A percentile compares a stretch with the other conserved stretches of the same genome.
These are phyloP conservation scores for Aptenodytes patagonicus DNA, from an alignment of 2,113 vertebrate species.

Conservation along the genomic window DNA sequence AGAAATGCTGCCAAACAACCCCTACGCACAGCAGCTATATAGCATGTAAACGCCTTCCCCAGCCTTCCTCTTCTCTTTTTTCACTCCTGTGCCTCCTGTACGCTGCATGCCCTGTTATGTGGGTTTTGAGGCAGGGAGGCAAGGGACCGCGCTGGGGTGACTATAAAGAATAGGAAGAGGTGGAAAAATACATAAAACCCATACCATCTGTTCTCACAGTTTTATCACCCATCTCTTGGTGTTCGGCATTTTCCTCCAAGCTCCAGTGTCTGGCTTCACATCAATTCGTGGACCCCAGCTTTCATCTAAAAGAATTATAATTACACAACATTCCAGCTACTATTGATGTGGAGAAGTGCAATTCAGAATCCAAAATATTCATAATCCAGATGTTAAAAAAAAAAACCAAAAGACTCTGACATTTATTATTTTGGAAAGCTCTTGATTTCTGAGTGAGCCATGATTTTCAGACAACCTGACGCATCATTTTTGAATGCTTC, in stretches of 20 bases:
- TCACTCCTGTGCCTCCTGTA: neutral
- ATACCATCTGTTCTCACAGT: neutral
- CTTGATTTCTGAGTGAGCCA: neutral
- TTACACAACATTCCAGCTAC: neutral
- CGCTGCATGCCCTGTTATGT: neutral
- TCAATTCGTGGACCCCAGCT: neutral
- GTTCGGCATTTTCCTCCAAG: neutral
- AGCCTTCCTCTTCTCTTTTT: neutral
- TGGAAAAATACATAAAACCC: neutral
- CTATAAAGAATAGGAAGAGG: neutral
- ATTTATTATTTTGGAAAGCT: conserved; percentile 17
- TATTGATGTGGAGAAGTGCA: conserved; percentile 5
- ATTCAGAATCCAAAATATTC: neutral
- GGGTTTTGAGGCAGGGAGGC: neutral
- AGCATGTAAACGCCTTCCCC: neutral
- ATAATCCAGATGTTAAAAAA: neutral
- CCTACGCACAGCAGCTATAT: neutral
- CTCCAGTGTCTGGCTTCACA: neutral
- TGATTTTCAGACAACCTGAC: conserved; percentile 24
- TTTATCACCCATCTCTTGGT: neutral
- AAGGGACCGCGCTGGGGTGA: neutral
- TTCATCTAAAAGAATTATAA: conserved; percentile 16
- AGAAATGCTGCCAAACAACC: conserved; percentile 26
- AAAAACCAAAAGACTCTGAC: neutral
- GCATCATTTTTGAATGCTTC: conserved; percentile 50